Evolutionary conservation across 1,140 invertebrate species (phyloP).

Genomic region (Thaumatotibia leucotreta): DNA sequence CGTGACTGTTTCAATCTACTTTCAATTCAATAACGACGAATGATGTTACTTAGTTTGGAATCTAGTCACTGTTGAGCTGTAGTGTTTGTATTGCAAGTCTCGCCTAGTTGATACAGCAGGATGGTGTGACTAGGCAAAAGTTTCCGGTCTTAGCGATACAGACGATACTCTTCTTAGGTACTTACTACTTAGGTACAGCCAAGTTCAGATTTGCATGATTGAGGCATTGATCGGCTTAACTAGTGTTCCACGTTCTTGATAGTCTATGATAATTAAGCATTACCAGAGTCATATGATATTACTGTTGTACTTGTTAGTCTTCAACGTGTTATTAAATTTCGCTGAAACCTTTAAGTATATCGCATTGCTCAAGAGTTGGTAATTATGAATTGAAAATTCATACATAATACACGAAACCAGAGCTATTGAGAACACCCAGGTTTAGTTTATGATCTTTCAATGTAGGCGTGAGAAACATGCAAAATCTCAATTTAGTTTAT

Average conservation of each 20-base stretch:
- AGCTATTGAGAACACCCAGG: too few species aligned
- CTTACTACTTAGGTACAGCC: not conserved
- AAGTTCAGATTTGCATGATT: not conserved
- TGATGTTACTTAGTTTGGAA: not conserved
- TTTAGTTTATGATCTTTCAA: too few species aligned
- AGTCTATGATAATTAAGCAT: not conserved
- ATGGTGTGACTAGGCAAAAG: constrained; percentile 6
- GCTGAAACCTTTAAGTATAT: not conserved
- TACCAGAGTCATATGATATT: not conserved
- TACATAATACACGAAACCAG: too few species aligned
- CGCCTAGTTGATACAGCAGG: not conserved
- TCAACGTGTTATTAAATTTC: not conserved
- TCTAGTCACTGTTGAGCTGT: not conserved
- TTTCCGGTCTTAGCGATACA: not conserved
- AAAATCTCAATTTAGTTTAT: too few species aligned
- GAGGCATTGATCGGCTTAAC: not conserved
- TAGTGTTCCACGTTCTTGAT: not conserved
- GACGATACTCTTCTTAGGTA: not conserved
- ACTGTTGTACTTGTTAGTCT: not conserved
- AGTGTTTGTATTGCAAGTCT: constrained; percentile 7
- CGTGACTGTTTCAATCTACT: not conserved
- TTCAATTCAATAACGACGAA: not conserved
- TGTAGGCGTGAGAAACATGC: too few species aligned
- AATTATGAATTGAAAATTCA: not conserved
- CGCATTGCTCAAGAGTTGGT: not conserved